Base-by-base conservation (phyloP, 2,888 invertebrate species). In the Microplitis deprimator region DNA sequence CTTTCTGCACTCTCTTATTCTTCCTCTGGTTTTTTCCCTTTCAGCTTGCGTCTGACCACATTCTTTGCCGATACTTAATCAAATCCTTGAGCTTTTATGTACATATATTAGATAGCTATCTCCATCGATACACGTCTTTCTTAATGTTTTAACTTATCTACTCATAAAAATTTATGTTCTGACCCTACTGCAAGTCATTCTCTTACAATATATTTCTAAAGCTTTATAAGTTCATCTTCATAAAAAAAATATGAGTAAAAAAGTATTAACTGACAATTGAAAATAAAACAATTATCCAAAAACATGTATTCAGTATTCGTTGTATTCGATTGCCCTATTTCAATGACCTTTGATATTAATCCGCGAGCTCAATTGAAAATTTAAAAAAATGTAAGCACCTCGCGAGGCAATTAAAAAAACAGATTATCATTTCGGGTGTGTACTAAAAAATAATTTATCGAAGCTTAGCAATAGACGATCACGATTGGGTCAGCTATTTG, bases 41-140 rank as follows among this genome's bases (percentile, higher is more conserved):
- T 79, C 76, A 77, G 79, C 29, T 29, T 76, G 75, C 73, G 74
- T 74, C 68, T 71, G 50, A 50, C 50, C 50, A 50, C 50, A 50
- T 68, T 38, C 65, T 39, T 39, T 29, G 75, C 73, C 78, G 73
- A 78, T 67, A 64, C 70, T 73, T 71, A 67, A 71, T 50, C 13
- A 71, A 38, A 60, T 67, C 62, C 59, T 68, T 73, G 8, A 59
- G 61, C 60, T 69, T 39, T 17, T 72, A 74, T 70, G 73, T 76
- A 40, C 61, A 73, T 62, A 40, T 39, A 29, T 50, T 50, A 50
- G 50, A 50, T 50, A 50, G 10, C 50, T 13, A 50, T 50, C 50
- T 50, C 50, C 4, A 50, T 50, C 50, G 17, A 73, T 59, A 71
- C 41, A 41, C n/a, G 38, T 50, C 64, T 41, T 17, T 68, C 68